Evolutionary conservation across 2,113 vertebrate species (phyloP).

Genomic region (Carassius carassius): DNA sequence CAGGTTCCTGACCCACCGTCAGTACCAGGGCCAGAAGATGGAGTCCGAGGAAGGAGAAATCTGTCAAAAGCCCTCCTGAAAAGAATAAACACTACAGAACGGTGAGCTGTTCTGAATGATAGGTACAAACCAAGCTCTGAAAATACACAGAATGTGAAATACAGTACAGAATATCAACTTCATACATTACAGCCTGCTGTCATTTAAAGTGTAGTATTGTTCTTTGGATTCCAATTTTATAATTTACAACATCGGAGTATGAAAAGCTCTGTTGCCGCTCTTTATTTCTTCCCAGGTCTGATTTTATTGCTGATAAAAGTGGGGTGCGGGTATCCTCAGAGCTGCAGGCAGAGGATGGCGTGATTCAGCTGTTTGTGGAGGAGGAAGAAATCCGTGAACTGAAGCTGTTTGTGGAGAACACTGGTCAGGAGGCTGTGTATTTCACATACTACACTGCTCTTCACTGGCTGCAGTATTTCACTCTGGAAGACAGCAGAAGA

Average conservation of each 20-base stretch:
- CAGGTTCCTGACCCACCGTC: background rate
- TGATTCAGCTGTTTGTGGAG: conserved; percentile 70
- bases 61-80: conserved; percentile 60
- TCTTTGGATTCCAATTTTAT: background rate
- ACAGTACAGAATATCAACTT: too few relatives aligned
- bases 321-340: conserved; percentile 75
- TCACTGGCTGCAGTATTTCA: conserved; percentile 62
- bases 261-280: background rate
- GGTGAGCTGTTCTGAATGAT: background rate
- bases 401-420: conserved; percentile 76
- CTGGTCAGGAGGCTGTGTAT: conserved; percentile 63
- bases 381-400: conserved; percentile 40
- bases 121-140: background rate
- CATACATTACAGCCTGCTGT: background rate
- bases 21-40: conserved; percentile 1
- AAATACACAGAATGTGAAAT: background rate
- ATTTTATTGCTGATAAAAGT: conserved; percentile 75
- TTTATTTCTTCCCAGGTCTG: conserved; percentile 64
- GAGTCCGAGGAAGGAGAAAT: conserved; percentile 59
- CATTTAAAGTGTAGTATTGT: background rate
- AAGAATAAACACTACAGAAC: conserved; percentile 57
- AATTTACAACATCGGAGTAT: background rate
- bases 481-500: conserved; percentile 61
- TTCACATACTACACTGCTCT: conserved; percentile 74
- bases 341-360: conserved; percentile 63